Conservation (phyloP, 2,888 invertebrate genomes). For the Acanthacorydalis orientalis region DNA sequence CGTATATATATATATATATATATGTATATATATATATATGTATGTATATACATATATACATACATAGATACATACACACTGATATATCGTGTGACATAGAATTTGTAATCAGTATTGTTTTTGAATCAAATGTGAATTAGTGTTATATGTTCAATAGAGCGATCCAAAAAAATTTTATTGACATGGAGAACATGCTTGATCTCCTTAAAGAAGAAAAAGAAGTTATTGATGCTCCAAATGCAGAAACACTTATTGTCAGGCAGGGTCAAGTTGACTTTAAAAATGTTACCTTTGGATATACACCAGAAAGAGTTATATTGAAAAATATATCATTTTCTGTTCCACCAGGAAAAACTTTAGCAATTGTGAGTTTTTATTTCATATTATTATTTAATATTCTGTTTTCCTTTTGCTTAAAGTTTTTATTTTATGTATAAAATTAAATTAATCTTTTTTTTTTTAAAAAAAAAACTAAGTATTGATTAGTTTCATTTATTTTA, state of each 20-base stretch:
- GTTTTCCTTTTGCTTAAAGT: neutral
- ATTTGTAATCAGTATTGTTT: too few species aligned
- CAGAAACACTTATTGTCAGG: slow-evolving; percentile 48
- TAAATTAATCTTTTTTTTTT: too few species aligned
- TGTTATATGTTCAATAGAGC: slow-evolving; percentile 41
- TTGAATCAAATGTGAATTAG: too few species aligned
- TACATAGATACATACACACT: too few species aligned
- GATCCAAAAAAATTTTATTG: slow-evolving; percentile 93
- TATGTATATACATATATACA: too few species aligned
- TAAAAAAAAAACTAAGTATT: too few species aligned
- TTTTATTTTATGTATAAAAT: neutral
- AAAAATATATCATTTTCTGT: slow-evolving; percentile 64
- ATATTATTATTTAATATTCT: neutral
- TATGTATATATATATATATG: too few species aligned
- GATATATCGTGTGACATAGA: too few species aligned
- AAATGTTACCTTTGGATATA: slow-evolving; percentile 80
- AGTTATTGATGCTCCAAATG: slow-evolving; percentile 67
- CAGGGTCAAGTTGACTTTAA: slow-evolving; percentile 72
- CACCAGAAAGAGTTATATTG: slow-evolving; percentile 57
- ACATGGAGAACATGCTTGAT: slow-evolving; percentile 99
- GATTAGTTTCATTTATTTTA: too few species aligned
- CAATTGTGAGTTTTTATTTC: slow-evolving; percentile 42
- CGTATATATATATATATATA: too few species aligned
- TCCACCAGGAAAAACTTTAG: slow-evolving; percentile 71
- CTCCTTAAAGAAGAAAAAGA: slow-evolving; percentile 75